A percentile compares a stretch with the other conserved stretches of the same genome.
Conservation (phyloP, 2,113 vertebrate genomes). For the Oriolus oriolus region DNA sequence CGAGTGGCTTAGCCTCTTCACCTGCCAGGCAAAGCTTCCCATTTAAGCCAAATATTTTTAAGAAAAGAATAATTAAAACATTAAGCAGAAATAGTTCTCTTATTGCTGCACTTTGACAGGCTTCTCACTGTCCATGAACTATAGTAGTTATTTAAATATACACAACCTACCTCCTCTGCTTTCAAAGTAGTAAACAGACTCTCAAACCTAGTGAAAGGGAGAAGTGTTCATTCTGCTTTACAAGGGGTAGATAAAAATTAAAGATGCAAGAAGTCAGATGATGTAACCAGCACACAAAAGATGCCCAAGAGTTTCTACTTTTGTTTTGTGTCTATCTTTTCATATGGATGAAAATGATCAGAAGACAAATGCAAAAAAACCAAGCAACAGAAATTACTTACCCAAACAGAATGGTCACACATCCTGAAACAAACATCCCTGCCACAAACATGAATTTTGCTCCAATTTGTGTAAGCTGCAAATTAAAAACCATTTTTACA, state of each 20-base stretch:
- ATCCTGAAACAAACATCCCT: constrained; percentile 87
- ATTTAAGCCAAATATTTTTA: neutral
- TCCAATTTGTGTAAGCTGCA: constrained; percentile 91
- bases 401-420: constrained; percentile 91
- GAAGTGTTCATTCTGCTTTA: neutral
- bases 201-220: neutral
- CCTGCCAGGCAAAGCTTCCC: neutral
- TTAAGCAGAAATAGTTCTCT: neutral
- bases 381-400: constrained; percentile 65
- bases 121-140: neutral
- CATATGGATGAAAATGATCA: neutral
- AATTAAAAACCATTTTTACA: constrained; percentile 33
- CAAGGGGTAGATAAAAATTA: neutral
- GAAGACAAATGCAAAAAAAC: neutral
- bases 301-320: neutral
- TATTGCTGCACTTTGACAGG: neutral
- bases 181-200: neutral
- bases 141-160: neutral
- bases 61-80: neutral
- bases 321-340: neutral
- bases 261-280: neutral
- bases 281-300: neutral
- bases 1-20: neutral
- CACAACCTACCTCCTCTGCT: neutral
- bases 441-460: constrained; percentile 91